Conservation (phyloP, 2,113 vertebrate species). For the Calypte anna region DNA sequence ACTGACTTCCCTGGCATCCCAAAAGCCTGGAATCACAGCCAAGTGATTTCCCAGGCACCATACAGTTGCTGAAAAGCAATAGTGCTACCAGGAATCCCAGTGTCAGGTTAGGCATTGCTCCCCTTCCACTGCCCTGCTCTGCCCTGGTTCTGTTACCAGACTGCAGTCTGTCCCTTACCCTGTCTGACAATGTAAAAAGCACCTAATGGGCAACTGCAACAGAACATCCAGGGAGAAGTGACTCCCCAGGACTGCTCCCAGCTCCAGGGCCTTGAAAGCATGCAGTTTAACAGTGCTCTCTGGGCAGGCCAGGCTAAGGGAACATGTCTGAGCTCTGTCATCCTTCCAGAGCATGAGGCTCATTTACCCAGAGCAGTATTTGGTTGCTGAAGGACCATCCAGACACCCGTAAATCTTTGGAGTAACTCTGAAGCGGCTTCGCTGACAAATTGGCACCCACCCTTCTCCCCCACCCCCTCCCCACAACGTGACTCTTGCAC, state of each 20-base stretch:
- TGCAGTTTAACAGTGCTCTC: not conserved
- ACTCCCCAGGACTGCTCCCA: not conserved
- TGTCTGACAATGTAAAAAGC: not conserved
- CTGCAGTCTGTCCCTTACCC: not conserved
- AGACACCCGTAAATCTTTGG: constrained; percentile 41
- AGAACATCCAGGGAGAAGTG: not conserved
- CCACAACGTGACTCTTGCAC: not conserved
- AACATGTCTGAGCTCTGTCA: not conserved
- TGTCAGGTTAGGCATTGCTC: too few species aligned
- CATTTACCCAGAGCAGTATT: not conserved
- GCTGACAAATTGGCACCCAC: constrained; percentile 61
- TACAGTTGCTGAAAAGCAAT: too few species aligned
- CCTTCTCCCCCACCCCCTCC: not conserved
- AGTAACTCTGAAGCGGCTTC: constrained; percentile 22
- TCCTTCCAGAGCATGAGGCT: not conserved
- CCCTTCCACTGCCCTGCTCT: not conserved
- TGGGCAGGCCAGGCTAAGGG: not conserved
- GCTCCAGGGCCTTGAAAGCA: not conserved
- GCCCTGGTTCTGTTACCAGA: not conserved
- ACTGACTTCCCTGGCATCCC: too few species aligned
- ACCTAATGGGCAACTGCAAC: not conserved
- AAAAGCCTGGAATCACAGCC: too few species aligned
- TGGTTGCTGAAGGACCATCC: constrained; percentile 9
- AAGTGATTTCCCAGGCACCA: too few species aligned
- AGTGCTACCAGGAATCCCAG: too few species aligned